Evolutionary conservation across 1,140 invertebrate genomes (phyloP).

Genomic region (Nixonia krombeini): DNA sequence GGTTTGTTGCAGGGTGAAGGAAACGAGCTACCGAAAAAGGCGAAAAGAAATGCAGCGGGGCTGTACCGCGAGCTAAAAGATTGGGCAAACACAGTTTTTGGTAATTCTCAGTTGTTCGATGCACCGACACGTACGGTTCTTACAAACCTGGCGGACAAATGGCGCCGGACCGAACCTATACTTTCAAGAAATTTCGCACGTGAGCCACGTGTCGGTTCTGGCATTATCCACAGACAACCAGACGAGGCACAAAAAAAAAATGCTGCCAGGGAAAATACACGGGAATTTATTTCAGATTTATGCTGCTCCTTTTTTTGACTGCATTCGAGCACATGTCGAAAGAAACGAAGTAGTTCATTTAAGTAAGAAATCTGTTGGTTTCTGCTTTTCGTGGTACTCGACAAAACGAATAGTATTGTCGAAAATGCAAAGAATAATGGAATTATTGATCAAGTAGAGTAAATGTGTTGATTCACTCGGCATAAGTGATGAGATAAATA

Average conservation of each 20-base stretch:
- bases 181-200: slow-evolving; percentile 60
- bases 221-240: slow-evolving; percentile 51
- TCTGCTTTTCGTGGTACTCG: too few relatives aligned
- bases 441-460: too few relatives aligned
- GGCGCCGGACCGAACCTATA: slow-evolving; percentile 35
- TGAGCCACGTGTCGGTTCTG: slow-evolving; percentile 57
- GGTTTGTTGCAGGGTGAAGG: slow-evolving; percentile 26
- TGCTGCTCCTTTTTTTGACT: not conserved
- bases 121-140: slow-evolving; percentile 59
- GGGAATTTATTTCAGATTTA: slow-evolving; percentile 29
- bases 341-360: too few relatives aligned
- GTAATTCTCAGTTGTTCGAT: slow-evolving; percentile 49
- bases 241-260: slow-evolving; percentile 48
- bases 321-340: too few relatives aligned
- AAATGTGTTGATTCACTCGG: too few relatives aligned
- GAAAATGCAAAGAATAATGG: too few relatives aligned
- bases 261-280: slow-evolving; percentile 33
- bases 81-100: slow-evolving; percentile 44
- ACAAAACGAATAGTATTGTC: too few relatives aligned
- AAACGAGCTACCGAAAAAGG: slow-evolving; percentile 37
- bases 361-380: too few relatives aligned
- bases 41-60: slow-evolving; percentile 23
- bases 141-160: slow-evolving; percentile 42
- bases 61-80: slow-evolving; percentile 7
- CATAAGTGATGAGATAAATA: too few relatives aligned